Base-by-base conservation (phyloP, 2,113 vertebrate species). In the Indicator maculatus region DNA sequence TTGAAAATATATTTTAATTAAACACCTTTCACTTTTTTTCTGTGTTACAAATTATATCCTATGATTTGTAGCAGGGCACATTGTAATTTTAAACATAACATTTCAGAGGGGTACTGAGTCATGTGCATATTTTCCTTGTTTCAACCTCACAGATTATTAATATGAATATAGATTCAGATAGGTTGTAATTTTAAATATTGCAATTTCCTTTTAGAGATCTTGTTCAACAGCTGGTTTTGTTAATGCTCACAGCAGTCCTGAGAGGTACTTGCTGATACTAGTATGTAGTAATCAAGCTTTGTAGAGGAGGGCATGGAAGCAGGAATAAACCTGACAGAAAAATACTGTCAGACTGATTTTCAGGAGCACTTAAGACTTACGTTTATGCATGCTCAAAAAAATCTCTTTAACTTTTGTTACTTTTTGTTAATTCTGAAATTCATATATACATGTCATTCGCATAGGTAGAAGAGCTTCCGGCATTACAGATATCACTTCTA, bases 31-130 rank as follows among this genome's bases (percentile, higher is more conserved):
- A 76, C n/a, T 27, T 79, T 66, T 65, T 91, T 86, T 31, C 59
- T 87, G 72, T 16, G 41, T 79, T 85, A 77, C 66, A 41, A 79
- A 45, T 73, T 73, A 55, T 30, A 17, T 78, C 15, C 6, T 83
- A 16, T 78, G 5, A 63, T 76, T 89, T 80, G 21, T 93, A 80
- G 45, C 30, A 63, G 61, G 30, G 41, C 75, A 85, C 12, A 21
- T 52, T 63, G 31, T 89, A 82, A 87, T 88, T 89, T 83, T 74
- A 80, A 74, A 71, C 76, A 50, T 70, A 92, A 90, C 38, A 66
- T 73, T 77, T 91, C 89, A 71, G 41, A 85, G 30, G 7, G 21
- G 4, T 89, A 50, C 39, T 59, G 63, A 85, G 31, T 65, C 58
- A 44, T 16, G 11, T 82, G 31, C 27, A 1, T 76, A 31, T 86